Conservation (phyloP, 2,797 vertebrate genomes). For the Choloepus didactylus region DNA sequence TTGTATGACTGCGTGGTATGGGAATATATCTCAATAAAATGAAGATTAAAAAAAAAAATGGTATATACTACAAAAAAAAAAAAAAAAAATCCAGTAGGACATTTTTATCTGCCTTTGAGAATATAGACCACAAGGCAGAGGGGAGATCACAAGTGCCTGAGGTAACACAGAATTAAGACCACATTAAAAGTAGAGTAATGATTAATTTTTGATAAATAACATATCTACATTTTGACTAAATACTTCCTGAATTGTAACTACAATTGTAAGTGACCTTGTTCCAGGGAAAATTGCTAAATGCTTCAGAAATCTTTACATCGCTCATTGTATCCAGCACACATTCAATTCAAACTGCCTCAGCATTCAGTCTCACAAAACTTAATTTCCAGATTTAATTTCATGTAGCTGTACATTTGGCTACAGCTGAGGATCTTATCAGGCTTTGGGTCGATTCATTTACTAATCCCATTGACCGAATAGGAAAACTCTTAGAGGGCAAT, state of each 20-base stretch:
- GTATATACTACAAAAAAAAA: too few species aligned
- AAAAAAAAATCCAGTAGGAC: background rate
- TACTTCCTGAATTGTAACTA: constrained; percentile 16
- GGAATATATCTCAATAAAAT: too few species aligned
- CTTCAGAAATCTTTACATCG: background rate
- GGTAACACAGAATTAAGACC: constrained; percentile 14
- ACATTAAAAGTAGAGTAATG: background rate
- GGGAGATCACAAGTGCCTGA: background rate
- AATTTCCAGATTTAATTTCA: constrained; percentile 24
- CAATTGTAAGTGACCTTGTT: constrained; percentile 27
- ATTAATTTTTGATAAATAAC: constrained; percentile 22
- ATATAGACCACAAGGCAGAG: background rate
- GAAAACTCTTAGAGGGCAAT: constrained; percentile 20
- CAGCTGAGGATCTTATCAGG: background rate
- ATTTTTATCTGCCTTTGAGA: constrained; percentile 50
- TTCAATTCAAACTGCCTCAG: constrained; percentile 10
- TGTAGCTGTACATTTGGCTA: background rate
- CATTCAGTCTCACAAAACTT: background rate
- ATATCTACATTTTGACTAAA: background rate
- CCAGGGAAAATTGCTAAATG: background rate
- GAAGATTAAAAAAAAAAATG: too few species aligned
- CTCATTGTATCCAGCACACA: background rate
- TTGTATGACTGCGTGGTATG: too few species aligned
- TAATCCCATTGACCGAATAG: background rate
- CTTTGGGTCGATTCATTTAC: constrained; percentile 18